These are phyloP conservation scores for Drosophila kanekoi DNA, from an alignment of 2,888 invertebrate genomes.

Conservation along the genomic window DNA sequence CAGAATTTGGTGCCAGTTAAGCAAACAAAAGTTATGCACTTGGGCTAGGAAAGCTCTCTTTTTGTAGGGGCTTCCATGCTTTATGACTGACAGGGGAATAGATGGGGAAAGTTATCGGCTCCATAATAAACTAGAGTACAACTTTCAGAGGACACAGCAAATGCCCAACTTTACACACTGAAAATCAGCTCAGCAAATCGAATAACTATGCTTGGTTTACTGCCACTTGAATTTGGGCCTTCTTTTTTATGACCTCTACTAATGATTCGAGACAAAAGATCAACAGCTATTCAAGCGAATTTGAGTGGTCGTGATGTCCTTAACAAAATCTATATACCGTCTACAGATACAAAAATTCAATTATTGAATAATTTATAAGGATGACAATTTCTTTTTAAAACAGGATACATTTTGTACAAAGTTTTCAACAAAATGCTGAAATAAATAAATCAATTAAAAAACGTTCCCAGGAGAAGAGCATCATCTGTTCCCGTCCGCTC, in stretches of 20 bases:
- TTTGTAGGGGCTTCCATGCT: constrained; percentile 17
- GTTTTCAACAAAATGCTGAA: too few species aligned
- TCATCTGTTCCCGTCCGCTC: neutral
- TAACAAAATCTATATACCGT: too few species aligned
- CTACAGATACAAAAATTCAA: too few species aligned
- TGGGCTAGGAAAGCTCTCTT: constrained; percentile 3
- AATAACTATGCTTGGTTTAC: constrained; percentile 7
- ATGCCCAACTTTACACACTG: neutral
- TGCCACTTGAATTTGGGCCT: neutral
- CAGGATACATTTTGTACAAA: too few species aligned
- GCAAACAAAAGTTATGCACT: constrained; percentile 49
- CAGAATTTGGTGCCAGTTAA: constrained; percentile 39
- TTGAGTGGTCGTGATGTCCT: too few species aligned
- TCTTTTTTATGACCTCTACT: neutral
- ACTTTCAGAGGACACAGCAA: constrained; percentile 9
- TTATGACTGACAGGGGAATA: constrained; percentile 60
- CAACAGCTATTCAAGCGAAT: too few species aligned
- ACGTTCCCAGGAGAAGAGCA: neutral
- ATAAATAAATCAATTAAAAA: neutral
- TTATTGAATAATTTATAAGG: neutral
- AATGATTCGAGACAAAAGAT: neutral
- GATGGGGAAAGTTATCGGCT: constrained; percentile 33
- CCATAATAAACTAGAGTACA: constrained; percentile 28
- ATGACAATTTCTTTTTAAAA: too few species aligned
- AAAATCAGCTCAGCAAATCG: neutral